These are phyloP conservation scores for Agrotis segetum DNA, from an alignment of 2,888 invertebrate genomes.

Conservation along the genomic window DNA sequence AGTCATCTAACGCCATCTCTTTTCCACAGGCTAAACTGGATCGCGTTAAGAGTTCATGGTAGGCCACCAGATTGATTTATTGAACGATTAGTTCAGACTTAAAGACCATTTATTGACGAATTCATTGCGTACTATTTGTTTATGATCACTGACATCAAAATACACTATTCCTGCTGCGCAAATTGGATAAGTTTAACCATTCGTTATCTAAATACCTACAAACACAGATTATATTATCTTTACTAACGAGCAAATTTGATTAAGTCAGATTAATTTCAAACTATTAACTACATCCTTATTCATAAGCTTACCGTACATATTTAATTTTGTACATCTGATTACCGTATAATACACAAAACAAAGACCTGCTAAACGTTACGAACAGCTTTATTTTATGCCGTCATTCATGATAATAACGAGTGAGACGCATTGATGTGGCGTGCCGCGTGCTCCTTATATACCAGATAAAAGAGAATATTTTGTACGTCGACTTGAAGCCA, in stretches of 20 bases:
- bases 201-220: background rate
- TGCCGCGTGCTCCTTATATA: background rate
- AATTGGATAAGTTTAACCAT: constrained; percentile 18
- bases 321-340: background rate
- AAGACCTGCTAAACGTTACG: background rate
- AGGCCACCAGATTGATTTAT: constrained; percentile 28
- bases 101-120: background rate
- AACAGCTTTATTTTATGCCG: background rate
- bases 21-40: too few relatives aligned
- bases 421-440: background rate
- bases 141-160: constrained; percentile 3
- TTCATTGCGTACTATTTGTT: background rate
- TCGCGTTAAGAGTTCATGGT: too few relatives aligned
- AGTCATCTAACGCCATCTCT: too few relatives aligned
- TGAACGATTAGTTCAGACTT: background rate
- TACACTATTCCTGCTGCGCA: background rate
- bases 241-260: background rate
- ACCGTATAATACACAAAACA: background rate
- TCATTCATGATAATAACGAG: too few relatives aligned
- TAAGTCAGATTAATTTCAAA: background rate
- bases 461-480: background rate
- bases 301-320: background rate
- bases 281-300: background rate
- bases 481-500: background rate
- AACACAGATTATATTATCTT: background rate